Evolutionary conservation across 2,797 vertebrate genomes (phyloP).

Genomic region (Labeo calbasu): DNA sequence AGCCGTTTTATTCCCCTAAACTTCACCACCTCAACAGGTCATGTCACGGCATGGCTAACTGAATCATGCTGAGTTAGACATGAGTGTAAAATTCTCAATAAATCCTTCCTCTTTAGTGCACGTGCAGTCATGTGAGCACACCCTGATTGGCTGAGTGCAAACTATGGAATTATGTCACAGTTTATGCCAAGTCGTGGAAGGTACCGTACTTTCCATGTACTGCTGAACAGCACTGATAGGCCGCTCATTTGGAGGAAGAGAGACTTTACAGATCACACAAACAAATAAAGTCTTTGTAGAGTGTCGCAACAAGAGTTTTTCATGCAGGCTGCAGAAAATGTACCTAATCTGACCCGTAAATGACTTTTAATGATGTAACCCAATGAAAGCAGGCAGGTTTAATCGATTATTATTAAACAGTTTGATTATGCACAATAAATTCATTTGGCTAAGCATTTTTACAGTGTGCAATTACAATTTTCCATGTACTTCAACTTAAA

Average conservation of each 20-base stretch:
- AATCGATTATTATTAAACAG: background rate
- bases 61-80: slow-evolving; percentile 12
- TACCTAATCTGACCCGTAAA: background rate
- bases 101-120: slow-evolving; percentile 21
- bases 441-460: too few species aligned
- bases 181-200: slow-evolving; percentile 72
- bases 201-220: slow-evolving; percentile 75
- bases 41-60: background rate
- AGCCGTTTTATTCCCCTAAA: background rate
- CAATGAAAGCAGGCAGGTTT: background rate
- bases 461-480: background rate
- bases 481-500: background rate
- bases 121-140: slow-evolving; percentile 41
- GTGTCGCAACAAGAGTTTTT: slow-evolving; percentile 1
- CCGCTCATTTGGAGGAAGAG: slow-evolving; percentile 52
- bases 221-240: slow-evolving; percentile 63
- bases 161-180: slow-evolving; percentile 73
- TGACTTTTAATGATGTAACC: background rate
- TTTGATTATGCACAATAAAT: background rate
- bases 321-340: background rate
- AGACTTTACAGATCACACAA: slow-evolving; percentile 47
- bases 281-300: slow-evolving; percentile 35
- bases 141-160: slow-evolving; percentile 47
- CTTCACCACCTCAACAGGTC: background rate
- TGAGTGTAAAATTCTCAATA: background rate